Evolutionary conservation across 2,797 vertebrate species (phyloP), one percentile per base, ranked within the genome.

Genomic region (Urocyon cinereoargenteus): DNA sequence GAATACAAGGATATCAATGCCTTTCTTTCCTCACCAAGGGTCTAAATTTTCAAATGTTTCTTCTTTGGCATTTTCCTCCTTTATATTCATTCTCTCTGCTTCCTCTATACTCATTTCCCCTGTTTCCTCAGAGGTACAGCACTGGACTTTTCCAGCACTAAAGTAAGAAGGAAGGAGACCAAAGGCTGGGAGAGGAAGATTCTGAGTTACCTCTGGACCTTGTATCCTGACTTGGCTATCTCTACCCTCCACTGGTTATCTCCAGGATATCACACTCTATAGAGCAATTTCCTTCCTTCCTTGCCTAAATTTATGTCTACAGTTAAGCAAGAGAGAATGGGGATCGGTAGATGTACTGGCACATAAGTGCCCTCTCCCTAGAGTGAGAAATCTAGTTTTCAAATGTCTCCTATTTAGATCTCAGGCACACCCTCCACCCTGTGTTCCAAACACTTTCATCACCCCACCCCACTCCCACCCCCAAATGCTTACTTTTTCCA

Each of bases 281-380:
- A 10, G 19, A 92, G 31, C 36, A 59, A 72, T 88, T 92, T 72
- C 22, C 22, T 94, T 62, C 68, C 61, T 94, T 68, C 31, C 19
- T 66, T 93, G 40, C 31, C 86, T 77, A 78, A 49, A 55, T 72
- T 82, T 90, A 45, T 91, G 36, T 83, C 86, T 88, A 57, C 26
- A 78, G 61, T 68, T 85, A 95, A 90, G 75, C 36, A 87, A 87
- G 49, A 82, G 11, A 78, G 34, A 84, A 81, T 40, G 31, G 53
- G 75, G 31, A 72, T 13, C 72, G 55, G 28, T 26, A 73, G 40
- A 77, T 85, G 6, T 31, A 51, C 28, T 73, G 24, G 12, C 31
- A 75, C 15, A 3, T 66, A 86, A 72, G 13, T 31, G 6, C 64
- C n/a, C 26, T 55, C 31, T 51, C 22, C 90, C 45, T 40, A 66